A percentile compares a stretch with the other conserved stretches of the same genome.
Conservation (phyloP, 2,797 vertebrate species). For the Diceros bicornis region DNA sequence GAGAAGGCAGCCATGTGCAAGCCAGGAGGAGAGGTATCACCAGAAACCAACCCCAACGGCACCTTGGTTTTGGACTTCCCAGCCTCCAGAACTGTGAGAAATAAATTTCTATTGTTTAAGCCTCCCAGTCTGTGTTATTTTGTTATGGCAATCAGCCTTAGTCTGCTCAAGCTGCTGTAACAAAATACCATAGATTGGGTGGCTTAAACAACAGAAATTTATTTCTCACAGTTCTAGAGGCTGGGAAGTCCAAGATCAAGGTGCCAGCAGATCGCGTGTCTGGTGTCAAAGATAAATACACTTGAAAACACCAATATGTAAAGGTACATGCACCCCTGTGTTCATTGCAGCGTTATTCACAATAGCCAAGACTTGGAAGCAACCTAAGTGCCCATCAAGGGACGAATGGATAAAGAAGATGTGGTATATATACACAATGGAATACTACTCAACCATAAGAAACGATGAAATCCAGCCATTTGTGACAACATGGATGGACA, state of each 20-base stretch:
- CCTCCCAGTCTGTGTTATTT: not conserved
- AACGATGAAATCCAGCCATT: no score
- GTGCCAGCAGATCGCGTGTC: not conserved
- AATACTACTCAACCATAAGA: no score
- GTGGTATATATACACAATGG: no score
- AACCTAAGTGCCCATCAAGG: no score
- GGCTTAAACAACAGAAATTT: constrained; percentile 29
- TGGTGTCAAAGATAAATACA: constrained; percentile 16
- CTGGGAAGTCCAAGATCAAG: constrained; percentile 23
- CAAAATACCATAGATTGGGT: constrained; percentile 9
- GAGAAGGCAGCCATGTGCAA: not conserved
- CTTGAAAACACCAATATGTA: no score
- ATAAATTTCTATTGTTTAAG: not conserved
- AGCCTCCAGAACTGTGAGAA: not conserved
- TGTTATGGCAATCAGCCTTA: not conserved
- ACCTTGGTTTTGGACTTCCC: not conserved
- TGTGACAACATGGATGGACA: no score
- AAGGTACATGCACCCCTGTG: no score
- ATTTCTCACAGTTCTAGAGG: constrained; percentile 34
- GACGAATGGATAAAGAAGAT: no score
- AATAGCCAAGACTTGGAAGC: no score
- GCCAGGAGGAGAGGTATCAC: constrained; percentile 12
- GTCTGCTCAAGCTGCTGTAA: not conserved
- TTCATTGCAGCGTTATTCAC: no score
- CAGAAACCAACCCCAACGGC: not conserved